Base-by-base conservation (phyloP, 2,797 vertebrate genomes). In the Alosa sapidissima region DNA sequence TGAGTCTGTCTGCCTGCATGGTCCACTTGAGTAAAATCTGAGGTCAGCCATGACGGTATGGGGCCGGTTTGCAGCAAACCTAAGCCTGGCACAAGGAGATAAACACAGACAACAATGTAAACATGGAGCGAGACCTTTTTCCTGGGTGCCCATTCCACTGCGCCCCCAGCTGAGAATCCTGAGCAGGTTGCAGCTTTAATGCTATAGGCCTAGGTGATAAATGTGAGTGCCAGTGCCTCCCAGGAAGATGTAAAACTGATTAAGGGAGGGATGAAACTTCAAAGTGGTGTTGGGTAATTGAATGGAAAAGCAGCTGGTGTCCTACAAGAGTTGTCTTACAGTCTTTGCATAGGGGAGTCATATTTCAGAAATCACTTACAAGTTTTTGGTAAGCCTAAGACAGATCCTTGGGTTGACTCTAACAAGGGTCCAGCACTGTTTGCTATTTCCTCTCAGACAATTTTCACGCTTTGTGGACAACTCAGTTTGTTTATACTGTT, bases 41-140 rank as follows among this genome's bases (percentile, higher is more conserved):
- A 75, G 68, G 68, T 75, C 68, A 75, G 68, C 33, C 68, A 41
- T 75, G 68, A 75, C 24, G 24, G 7, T 11, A 33, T 8, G 9
- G 24, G 68, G 14, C 3, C 14, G 14, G 14, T 45, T 75, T 14
- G 13, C 68, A 41, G 9, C 68, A 41, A 65, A 75, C 68, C 16
- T 41, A 14, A 52, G 68, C 68, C 68, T 75, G 68, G 13, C 36
- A 1, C 33, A 5, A 5, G 33, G 68, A 75, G 68, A 75, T 75
- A 75, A 75, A 75, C 33, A 14, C 36, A 52, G 11, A 75, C 68
- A 75, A 75, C 68, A 75, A 75, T 75, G 65, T 33, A 33, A 72
- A 41, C 65, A 72, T 3, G 65, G 33, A 72, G 65, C 65, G 36
- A 75, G 68, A 75, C 68, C 68, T 41, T 7, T 3, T 41, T 36